A percentile compares a stretch with the other conserved stretches of the same genome.
phyloP scores from a whole-genome alignment of 2,888 invertebrate species.

The Cosmia trapezina region DNA sequence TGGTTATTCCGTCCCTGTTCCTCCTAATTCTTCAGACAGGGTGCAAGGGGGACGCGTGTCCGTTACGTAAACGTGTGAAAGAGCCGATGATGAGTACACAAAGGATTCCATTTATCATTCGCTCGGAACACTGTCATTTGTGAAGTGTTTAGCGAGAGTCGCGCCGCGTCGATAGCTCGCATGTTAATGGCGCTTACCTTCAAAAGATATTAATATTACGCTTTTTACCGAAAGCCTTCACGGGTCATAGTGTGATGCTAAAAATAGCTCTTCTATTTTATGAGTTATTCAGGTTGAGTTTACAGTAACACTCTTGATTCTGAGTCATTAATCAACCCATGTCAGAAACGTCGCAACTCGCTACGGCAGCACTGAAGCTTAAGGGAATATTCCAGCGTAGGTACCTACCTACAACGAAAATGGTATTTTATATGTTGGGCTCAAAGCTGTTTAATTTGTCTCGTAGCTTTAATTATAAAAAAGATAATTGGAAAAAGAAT shows the following conservation, averaged over 20 bases:
- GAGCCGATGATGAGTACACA: slow-evolving; percentile 52
- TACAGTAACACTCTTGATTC: slow-evolving; percentile 52
- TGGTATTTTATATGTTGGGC: slow-evolving; percentile 27
- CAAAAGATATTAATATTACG: slow-evolving; percentile 47
- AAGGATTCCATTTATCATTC: slow-evolving; percentile 62
- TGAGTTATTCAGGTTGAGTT: slow-evolving; percentile 49
- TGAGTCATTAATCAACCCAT: slow-evolving; percentile 62
- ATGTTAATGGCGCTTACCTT: slow-evolving; percentile 48
- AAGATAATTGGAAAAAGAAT: slow-evolving; percentile 19
- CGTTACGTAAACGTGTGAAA: slow-evolving; percentile 59
- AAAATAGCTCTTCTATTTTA: slow-evolving; percentile 48
- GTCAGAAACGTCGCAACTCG: slow-evolving; percentile 54
- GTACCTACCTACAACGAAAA: slow-evolving; percentile 19
- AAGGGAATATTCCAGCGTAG: slow-evolving; percentile 26
- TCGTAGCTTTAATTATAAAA: slow-evolving; percentile 41
- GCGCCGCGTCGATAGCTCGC: slow-evolving; percentile 27
- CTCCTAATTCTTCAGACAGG: slow-evolving; percentile 53
- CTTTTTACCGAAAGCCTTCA: slow-evolving; percentile 40
- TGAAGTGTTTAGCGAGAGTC: slow-evolving; percentile 44
- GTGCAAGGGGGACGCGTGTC: slow-evolving; percentile 47
- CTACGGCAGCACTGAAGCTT: slow-evolving; percentile 14
- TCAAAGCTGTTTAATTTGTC: slow-evolving; percentile 42
- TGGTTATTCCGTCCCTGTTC: slow-evolving; percentile 63
- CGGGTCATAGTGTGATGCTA: slow-evolving; percentile 22
- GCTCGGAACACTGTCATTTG: slow-evolving; percentile 51